A percentile compares a stretch with the other conserved stretches of the same genome.
phyloP scores from a whole-genome alignment of 1,140 invertebrate species.

The Drosophila pectinifera region DNA sequence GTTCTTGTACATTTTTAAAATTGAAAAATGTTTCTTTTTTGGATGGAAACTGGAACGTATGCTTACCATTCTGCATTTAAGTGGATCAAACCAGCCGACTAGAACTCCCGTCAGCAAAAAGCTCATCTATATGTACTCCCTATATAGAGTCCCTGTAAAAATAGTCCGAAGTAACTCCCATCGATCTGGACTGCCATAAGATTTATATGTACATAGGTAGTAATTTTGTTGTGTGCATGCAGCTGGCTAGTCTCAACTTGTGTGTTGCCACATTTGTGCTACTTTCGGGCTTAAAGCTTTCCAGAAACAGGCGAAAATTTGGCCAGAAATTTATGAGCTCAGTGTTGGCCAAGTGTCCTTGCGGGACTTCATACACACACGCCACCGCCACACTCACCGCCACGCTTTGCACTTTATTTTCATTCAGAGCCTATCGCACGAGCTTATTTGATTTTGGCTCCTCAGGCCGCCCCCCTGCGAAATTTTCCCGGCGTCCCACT shows the following conservation, averaged over 20 bases:
- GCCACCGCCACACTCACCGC: conserved; percentile 14
- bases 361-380: conserved; percentile 57
- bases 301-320: conserved; percentile 43
- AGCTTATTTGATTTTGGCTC: conserved; percentile 46
- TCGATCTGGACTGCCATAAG: neutral
- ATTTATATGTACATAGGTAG: neutral
- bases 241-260: conserved; percentile 12
- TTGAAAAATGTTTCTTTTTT: too few relatives aligned
- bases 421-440: conserved; percentile 41
- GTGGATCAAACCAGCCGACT: too few relatives aligned
- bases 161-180: neutral
- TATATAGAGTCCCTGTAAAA: neutral
- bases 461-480: neutral
- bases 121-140: neutral
- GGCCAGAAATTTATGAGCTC: conserved; percentile 59
- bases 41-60: neutral
- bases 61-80: too few relatives aligned
- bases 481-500: conserved; percentile 15
- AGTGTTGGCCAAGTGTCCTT: conserved; percentile 59
- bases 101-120: too few relatives aligned
- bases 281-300: conserved; percentile 51
- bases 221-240: conserved; percentile 17
- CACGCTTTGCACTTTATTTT: conserved; percentile 70
- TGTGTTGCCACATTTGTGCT: conserved; percentile 1
- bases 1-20: neutral